Percentiles rank a stretch among this genome's conserved stretches.
phyloP scores from a whole-genome alignment of 2,888 invertebrate genomes.

The Keiferia lycopersicella region DNA sequence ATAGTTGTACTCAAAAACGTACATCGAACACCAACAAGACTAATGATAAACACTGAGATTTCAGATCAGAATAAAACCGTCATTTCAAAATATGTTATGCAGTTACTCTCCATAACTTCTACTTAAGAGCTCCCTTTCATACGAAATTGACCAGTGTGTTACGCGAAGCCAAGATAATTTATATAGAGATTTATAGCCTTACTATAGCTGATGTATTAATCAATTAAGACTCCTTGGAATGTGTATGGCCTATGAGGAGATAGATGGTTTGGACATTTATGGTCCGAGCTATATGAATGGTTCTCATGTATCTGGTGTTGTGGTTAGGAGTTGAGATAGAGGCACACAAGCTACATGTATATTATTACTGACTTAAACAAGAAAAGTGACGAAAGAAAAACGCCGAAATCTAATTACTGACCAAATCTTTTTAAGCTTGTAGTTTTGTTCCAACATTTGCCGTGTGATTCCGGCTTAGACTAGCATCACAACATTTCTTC shows the following conservation, averaged over 20 bases:
- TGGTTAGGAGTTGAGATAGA: too few species aligned
- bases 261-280: not conserved
- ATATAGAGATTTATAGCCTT: constrained; percentile 8
- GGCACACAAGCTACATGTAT: not conserved
- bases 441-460: not conserved
- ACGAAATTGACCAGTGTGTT: constrained; percentile 9
- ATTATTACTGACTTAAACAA: not conserved
- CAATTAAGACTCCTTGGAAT: constrained; percentile 4
- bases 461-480: too few species aligned
- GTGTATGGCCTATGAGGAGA: not conserved
- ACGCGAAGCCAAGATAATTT: constrained; percentile 1
- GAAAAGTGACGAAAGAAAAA: not conserved
- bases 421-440: not conserved
- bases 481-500: too few species aligned
- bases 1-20: too few species aligned
- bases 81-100: not conserved
- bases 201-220: constrained; percentile 11
- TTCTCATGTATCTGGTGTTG: too few species aligned
- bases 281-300: too few species aligned
- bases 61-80: too few species aligned
- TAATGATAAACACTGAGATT: too few species aligned
- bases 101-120: not conserved
- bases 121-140: not conserved
- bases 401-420: not conserved
- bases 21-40: too few species aligned